Base-by-base conservation (phyloP, 92 coral and sea anemone species). In the Porites lobata region DNA sequence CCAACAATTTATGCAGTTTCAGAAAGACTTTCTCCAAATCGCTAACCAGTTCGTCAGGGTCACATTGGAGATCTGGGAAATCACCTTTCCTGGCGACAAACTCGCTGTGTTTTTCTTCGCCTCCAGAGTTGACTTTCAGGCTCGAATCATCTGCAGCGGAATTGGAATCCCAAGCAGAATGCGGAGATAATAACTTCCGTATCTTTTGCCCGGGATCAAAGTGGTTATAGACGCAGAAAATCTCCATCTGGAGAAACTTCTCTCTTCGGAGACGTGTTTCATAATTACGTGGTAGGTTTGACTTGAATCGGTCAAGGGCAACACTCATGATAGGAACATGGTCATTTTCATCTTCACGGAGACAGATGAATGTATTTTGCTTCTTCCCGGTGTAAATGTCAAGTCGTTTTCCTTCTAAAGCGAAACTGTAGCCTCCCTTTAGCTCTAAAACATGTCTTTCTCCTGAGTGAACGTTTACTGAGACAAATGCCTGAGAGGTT, bases 321-420 rank as follows among this genome's bases (percentile, higher is more conserved):
- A 94, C 93, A 83, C 97, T 94, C 88, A 92, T 90, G 79, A 92
- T 89, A 18, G 97, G 94, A 54, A 65, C 87, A 1, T 68, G 87
- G 12, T 69, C 86, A 51, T 94, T 81, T 57, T 87, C 97, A 13
- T 89, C 97, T 71, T 92, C 88, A 29, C 61, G 76, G 14, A 94
- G 82, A 71, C 89, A 89, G 63, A 94, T 86, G 65, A 94, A 94
- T 3, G 97, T 94, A 73, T 88, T 94, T 65, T 81, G 90, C 53
- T 94, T 94, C 75, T 88, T 92, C 29, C 93, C 93, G 15, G 92
- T 85, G 90, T 92, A 94, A 79, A 94, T 94, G 52, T 94, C 93
- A 12, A 94, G 91, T n/a, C 97, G 95, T 69, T 80, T 72, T 53
- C 87, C 93, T 47, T 87, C 88, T 91, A 85, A 82, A 18, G 93